Evolutionary conservation across 2,797 vertebrate genomes (phyloP).

Genomic region (Crenichthys baileyi): DNA sequence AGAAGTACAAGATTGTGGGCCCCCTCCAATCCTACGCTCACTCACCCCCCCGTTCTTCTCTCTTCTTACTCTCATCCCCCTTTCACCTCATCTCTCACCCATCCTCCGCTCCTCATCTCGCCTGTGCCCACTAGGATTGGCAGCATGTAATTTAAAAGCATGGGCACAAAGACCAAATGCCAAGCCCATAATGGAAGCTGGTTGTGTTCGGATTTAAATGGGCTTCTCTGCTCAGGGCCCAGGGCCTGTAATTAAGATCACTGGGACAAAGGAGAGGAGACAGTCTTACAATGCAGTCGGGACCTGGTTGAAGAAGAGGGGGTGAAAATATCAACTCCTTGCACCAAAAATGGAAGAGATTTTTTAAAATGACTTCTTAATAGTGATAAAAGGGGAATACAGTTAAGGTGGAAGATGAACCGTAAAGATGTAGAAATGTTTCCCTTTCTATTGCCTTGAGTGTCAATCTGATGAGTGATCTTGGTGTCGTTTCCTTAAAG

Average conservation of each 20-base stretch:
- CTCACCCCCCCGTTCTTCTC: slow-evolving; percentile 25
- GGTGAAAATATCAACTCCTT: slow-evolving; percentile 67
- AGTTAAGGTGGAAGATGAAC: slow-evolving; percentile 46
- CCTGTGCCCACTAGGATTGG: slow-evolving; percentile 83
- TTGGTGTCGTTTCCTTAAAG: slow-evolving; percentile 48
- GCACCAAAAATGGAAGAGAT: slow-evolving; percentile 62
- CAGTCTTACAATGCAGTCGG: slow-evolving; percentile 79
- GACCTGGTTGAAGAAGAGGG: slow-evolving; percentile 77
- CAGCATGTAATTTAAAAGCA: slow-evolving; percentile 89
- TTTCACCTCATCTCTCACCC: slow-evolving; percentile 78
- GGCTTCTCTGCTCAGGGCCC: slow-evolving; percentile 77
- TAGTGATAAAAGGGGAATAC: slow-evolving; percentile 27
- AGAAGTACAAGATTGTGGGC: slow-evolving; percentile 58
- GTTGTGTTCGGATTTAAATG: slow-evolving; percentile 84
- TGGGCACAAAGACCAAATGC: slow-evolving; percentile 87
- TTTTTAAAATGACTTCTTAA: slow-evolving; percentile 58
- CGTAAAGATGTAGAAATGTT: slow-evolving; percentile 8
- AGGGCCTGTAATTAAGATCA: slow-evolving; percentile 85
- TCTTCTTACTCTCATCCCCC: slow-evolving; percentile 56
- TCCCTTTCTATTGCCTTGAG: slow-evolving; percentile 17
- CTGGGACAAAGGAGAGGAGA: slow-evolving; percentile 81
- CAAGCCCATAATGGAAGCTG: slow-evolving; percentile 84
- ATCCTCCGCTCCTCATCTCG: slow-evolving; percentile 74
- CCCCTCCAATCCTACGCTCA: slow-evolving; percentile 49
- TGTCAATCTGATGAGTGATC: slow-evolving; percentile 46